A percentile compares a stretch with the other conserved stretches of the same genome.
These are phyloP conservation scores for Leptinotarsa rubiginosa DNA, from an alignment of 2,888 invertebrate species.

Conservation along the genomic window DNA sequence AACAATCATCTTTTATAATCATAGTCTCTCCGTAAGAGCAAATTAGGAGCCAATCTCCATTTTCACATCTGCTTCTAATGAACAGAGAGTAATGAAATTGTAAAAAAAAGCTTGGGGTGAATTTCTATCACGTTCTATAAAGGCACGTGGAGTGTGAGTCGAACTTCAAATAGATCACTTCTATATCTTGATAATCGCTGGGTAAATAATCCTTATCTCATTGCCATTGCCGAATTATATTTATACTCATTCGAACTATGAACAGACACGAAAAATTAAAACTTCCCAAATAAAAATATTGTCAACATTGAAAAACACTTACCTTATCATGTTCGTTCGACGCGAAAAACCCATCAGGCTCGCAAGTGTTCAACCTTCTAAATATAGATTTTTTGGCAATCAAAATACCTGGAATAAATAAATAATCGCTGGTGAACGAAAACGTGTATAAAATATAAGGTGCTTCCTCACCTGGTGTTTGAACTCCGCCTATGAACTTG, in stretches of 20 bases:
- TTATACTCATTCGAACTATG: neutral
- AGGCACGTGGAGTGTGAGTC: too few species aligned
- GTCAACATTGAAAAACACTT: constrained; percentile 29
- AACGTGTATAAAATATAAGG: neutral
- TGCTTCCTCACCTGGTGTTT: constrained; percentile 75
- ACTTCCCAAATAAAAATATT: neutral
- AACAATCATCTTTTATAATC: too few species aligned
- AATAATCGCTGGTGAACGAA: constrained; percentile 29
- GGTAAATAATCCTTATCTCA: too few species aligned
- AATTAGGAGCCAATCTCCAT: too few species aligned
- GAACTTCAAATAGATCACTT: too few species aligned
- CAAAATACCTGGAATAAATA: constrained; percentile 68
- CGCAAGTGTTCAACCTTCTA: constrained; percentile 63
- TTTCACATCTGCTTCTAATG: too few species aligned
- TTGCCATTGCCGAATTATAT: too few species aligned
- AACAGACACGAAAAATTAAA: neutral
- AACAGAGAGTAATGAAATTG: too few species aligned
- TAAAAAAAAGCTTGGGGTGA: too few species aligned
- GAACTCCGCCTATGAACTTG: constrained; percentile 91
- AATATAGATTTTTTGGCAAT: constrained; percentile 74
- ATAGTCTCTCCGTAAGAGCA: too few species aligned
- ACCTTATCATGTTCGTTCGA: constrained; percentile 62
- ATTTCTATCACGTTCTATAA: too few species aligned
- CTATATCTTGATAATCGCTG: too few species aligned
- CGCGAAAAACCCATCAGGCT: constrained; percentile 63